Evolutionary conservation across 2,113 vertebrate genomes (phyloP).

Genomic region (Corvus cornix): DNA sequence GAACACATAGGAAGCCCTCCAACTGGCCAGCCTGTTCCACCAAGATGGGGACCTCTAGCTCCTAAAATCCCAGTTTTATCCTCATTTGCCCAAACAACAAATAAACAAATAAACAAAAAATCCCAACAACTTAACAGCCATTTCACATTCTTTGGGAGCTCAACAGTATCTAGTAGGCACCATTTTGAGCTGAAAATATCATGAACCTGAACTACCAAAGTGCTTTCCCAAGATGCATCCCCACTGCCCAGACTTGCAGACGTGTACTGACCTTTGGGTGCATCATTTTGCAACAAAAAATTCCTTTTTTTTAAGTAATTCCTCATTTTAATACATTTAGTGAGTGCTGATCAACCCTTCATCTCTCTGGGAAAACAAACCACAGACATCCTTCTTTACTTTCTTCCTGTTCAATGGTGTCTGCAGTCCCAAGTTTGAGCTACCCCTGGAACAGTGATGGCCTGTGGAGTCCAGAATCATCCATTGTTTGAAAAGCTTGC

Average conservation of each 20-base stretch:
- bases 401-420: background rate
- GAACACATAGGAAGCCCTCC: background rate
- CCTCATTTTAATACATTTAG: background rate
- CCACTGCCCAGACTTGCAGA: background rate
- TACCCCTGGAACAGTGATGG: background rate
- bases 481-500: background rate
- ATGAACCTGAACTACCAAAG: background rate
- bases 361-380: background rate
- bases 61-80: background rate
- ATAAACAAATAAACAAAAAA: background rate
- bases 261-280: background rate
- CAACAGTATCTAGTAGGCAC: background rate
- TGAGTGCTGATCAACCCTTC: background rate
- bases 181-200: background rate
- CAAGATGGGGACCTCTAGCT: fast-evolving
- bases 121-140: background rate
- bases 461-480: background rate
- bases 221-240: background rate
- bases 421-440: background rate
- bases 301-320: background rate
- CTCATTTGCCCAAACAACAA: background rate
- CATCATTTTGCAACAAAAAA: background rate
- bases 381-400: background rate
- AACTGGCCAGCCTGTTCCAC: background rate
- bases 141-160: background rate